phyloP scores from a whole-genome alignment of 2,113 vertebrate species.

The Psilopogon haemacephalus region DNA sequence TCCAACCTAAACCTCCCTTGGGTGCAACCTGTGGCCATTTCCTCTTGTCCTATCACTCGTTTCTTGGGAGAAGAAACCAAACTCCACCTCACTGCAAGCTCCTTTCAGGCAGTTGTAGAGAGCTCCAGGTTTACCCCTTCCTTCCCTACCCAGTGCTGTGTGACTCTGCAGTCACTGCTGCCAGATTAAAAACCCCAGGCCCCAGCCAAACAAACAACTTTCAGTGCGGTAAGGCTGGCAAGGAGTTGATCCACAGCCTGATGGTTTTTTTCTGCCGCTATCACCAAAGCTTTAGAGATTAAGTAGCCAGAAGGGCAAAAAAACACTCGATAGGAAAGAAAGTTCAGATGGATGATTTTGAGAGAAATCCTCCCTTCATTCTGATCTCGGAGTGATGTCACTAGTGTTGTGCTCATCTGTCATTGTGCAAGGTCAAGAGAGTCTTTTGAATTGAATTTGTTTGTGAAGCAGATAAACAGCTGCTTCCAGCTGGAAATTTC shows the following conservation, averaged over 20 bases:
- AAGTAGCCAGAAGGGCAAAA: background rate
- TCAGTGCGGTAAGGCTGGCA: background rate
- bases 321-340: background rate
- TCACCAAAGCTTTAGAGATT: background rate
- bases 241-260: background rate
- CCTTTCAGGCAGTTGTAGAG: too few relatives aligned
- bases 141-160: too few relatives aligned
- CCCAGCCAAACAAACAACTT: background rate
- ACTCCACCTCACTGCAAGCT: too few relatives aligned
- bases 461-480: constrained; percentile 34
- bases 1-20: too few relatives aligned
- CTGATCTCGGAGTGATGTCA: background rate
- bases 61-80: too few relatives aligned
- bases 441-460: constrained; percentile 17
- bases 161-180: background rate
- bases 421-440: background rate
- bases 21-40: too few relatives aligned
- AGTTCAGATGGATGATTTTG: background rate
- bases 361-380: background rate
- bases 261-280: background rate
- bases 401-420: background rate
- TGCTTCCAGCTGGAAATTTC: constrained; percentile 10
- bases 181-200: background rate
- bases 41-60: too few relatives aligned
- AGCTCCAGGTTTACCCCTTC: too few relatives aligned